A percentile compares a stretch with the other conserved stretches of the same genome.
These are phyloP conservation scores for Laothoe populi DNA, from an alignment of 2,888 invertebrate species.

Conservation along the genomic window DNA sequence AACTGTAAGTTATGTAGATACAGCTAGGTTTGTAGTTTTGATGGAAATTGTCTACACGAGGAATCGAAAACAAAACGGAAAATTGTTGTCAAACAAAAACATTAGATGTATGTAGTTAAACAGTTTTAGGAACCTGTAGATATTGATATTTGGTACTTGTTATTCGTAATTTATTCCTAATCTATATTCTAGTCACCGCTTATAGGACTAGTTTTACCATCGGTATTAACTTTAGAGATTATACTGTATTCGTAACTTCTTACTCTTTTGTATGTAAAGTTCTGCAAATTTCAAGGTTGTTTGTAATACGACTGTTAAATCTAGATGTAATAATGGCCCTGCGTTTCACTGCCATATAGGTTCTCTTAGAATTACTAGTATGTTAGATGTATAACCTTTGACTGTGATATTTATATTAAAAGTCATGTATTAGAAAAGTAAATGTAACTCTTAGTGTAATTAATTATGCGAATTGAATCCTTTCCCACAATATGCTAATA, in stretches of 20 bases:
- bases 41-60: slow-evolving; percentile 17
- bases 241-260: slow-evolving; percentile 24
- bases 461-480: slow-evolving; percentile 36
- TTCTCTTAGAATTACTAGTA: slow-evolving; percentile 66
- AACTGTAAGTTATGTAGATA: slow-evolving; percentile 25
- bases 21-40: slow-evolving; percentile 24
- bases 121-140: slow-evolving; percentile 45
- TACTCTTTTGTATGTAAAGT: slow-evolving; percentile 36
- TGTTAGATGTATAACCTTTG: slow-evolving; percentile 80
- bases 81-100: slow-evolving; percentile 39
- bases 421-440: slow-evolving; percentile 79
- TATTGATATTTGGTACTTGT: slow-evolving; percentile 55
- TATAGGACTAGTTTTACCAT: slow-evolving; percentile 76
- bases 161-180: slow-evolving; percentile 76
- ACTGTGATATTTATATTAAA: slow-evolving; percentile 84
- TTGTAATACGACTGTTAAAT: slow-evolving; percentile 52
- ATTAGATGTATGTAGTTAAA: slow-evolving; percentile 29
- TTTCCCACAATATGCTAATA: slow-evolving; percentile 41
- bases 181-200: slow-evolving; percentile 79
- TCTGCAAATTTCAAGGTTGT: slow-evolving; percentile 58
- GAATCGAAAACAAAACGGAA: slow-evolving; percentile 22
- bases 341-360: slow-evolving; percentile 78
- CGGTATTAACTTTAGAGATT: slow-evolving; percentile 40
- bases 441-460: slow-evolving; percentile 66
- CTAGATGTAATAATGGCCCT: slow-evolving; percentile 57